Evolutionary conservation across 1,140 invertebrate genomes (phyloP).

Genomic region (Drosophila insularis): DNA sequence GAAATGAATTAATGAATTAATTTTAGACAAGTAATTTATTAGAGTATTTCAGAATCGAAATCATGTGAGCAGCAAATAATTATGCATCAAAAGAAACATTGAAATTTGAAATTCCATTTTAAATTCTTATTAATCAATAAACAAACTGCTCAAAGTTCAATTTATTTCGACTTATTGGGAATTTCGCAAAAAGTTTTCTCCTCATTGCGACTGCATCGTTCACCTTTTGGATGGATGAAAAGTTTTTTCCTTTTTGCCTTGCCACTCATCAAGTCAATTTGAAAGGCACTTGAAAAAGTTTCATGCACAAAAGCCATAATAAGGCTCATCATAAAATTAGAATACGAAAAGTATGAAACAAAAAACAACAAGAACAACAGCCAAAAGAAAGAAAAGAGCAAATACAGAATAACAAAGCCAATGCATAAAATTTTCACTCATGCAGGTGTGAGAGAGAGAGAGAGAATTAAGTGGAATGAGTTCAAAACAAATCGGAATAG

Average conservation of each 20-base stretch:
- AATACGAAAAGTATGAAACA: slow-evolving; percentile 16
- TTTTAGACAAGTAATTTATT: no score
- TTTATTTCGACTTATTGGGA: slow-evolving; percentile 1
- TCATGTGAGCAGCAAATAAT: neutral
- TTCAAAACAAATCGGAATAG: neutral
- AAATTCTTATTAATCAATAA: slow-evolving; percentile 7
- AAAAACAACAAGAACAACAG: neutral
- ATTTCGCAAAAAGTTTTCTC: neutral
- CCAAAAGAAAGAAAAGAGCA: slow-evolving; percentile 2
- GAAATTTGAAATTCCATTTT: slow-evolving; percentile 1
- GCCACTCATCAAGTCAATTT: slow-evolving; percentile 17
- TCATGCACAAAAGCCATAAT: slow-evolving; percentile 15
- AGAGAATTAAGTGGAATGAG: neutral
- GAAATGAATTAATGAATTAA: no score
- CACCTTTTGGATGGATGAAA: slow-evolving; percentile 1
- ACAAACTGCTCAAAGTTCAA: slow-evolving; percentile 8
- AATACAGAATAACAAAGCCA: slow-evolving; percentile 12
- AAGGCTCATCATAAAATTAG: slow-evolving; percentile 19
- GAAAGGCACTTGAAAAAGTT: slow-evolving; percentile 20
- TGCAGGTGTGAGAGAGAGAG: neutral
- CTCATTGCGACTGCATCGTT: neutral
- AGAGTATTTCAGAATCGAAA: no score
- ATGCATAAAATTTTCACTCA: slow-evolving; percentile 14
- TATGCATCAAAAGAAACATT: slow-evolving; percentile 1
- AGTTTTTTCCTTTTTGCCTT: neutral